These are phyloP conservation scores for Cichladusa arquata DNA, from an alignment of 2,113 vertebrate species.

Conservation along the genomic window DNA sequence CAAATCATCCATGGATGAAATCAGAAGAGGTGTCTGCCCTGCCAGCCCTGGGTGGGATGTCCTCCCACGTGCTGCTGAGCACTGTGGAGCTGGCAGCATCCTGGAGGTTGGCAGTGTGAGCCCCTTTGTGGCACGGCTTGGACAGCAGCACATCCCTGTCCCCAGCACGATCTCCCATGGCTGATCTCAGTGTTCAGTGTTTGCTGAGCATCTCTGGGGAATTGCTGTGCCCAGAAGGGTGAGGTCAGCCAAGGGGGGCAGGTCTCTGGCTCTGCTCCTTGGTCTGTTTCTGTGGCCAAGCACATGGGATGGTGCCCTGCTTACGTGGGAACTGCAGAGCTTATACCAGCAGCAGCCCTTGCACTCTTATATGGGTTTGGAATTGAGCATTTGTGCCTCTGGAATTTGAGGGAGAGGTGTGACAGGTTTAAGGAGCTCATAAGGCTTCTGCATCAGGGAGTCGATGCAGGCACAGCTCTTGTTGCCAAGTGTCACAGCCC, in stretches of 20 bases:
- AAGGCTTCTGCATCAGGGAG: neutral
- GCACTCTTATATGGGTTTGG: neutral
- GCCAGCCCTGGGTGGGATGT: accelerated
- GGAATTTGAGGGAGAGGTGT: neutral
- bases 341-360: neutral
- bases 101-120: neutral
- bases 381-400: neutral
- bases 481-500: too few species aligned
- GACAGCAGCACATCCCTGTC: neutral
- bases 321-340: neutral
- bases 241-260: neutral
- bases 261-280: neutral
- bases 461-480: neutral
- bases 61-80: neutral
- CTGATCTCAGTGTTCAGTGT: neutral
- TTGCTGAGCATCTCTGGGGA: neutral
- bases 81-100: neutral
- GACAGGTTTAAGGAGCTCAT: neutral
- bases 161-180: accelerated
- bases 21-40: neutral
- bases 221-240: neutral
- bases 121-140: accelerated
- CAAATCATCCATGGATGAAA: neutral
- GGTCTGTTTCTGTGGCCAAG: neutral
- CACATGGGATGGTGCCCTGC: neutral